A percentile compares a stretch with the other conserved stretches of the same genome.
phyloP scores from a whole-genome alignment of 2,113 vertebrate species.

The Atractosteus spatula region DNA sequence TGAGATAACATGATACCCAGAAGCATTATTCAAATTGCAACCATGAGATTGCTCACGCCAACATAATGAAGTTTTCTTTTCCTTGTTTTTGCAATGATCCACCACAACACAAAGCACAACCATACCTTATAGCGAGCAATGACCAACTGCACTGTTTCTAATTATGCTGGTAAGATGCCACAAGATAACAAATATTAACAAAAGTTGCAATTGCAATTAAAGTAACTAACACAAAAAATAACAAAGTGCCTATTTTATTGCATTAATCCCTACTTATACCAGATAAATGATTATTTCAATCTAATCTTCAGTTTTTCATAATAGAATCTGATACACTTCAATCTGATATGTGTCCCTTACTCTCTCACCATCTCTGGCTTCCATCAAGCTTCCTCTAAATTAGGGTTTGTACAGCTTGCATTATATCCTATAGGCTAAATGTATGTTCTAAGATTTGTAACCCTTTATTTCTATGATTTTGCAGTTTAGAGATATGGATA shows the following conservation, averaged over 20 bases:
- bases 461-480: too few relatives aligned
- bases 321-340: conserved; percentile 47
- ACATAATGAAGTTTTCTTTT: conserved; percentile 39
- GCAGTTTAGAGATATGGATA: too few relatives aligned
- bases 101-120: too few relatives aligned
- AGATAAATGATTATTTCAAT: conserved; percentile 34
- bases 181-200: too few relatives aligned
- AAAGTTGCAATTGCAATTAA: too few relatives aligned
- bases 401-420: too few relatives aligned
- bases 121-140: too few relatives aligned
- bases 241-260: conserved; percentile 30
- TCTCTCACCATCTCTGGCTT: conserved; percentile 62
- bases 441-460: too few relatives aligned
- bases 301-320: conserved; percentile 51
- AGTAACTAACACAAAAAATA: conserved; percentile 18
- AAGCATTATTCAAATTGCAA: conserved; percentile 44
- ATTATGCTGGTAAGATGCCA: too few relatives aligned
- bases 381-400: background rate
- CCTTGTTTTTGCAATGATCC: too few relatives aligned
- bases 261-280: conserved; percentile 28
- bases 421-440: too few relatives aligned
- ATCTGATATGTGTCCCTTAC: conserved; percentile 59
- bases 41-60: conserved; percentile 43
- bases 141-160: too few relatives aligned
- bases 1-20: conserved; percentile 40